These are phyloP conservation scores for Acridotheres tristis DNA, from an alignment of 2,797 vertebrate species.

Conservation along the genomic window DNA sequence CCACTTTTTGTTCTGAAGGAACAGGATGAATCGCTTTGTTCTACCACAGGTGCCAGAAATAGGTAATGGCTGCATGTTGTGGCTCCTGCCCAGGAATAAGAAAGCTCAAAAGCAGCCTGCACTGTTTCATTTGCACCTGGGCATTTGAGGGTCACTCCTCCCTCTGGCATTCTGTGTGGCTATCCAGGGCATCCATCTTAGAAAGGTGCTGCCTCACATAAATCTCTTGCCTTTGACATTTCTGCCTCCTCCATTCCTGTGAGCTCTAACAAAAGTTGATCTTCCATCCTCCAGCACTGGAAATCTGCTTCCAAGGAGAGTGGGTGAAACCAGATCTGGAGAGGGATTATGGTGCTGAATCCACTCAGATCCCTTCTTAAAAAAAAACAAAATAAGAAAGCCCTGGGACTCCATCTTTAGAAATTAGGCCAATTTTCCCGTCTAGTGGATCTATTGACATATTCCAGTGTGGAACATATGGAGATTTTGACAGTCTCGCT, in stretches of 20 bases:
- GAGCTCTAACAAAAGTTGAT: neutral
- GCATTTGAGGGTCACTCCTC: neutral
- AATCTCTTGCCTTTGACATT: neutral
- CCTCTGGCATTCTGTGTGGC: neutral
- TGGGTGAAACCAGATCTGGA: neutral
- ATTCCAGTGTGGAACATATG: neutral
- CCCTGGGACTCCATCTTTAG: neutral
- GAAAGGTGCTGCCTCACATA: neutral
- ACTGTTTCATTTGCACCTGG: neutral
- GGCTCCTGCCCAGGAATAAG: neutral
- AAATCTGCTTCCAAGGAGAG: neutral
- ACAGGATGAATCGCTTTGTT: neutral
- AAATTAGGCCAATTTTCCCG: conserved; percentile 40
- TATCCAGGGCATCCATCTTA: neutral
- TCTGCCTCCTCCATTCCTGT: neutral
- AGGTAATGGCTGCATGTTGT: fast-evolving
- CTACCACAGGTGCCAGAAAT: neutral
- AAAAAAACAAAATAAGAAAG: neutral
- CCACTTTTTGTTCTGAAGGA: neutral
- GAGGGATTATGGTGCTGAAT: neutral
- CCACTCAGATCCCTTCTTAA: neutral
- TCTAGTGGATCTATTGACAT: conserved; percentile 17
- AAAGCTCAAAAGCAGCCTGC: neutral
- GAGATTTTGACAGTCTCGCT: fast-evolving
- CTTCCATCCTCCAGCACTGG: neutral